These are phyloP conservation scores for Amphipyra berbera DNA, from an alignment of 2,888 invertebrate species.

Conservation along the genomic window DNA sequence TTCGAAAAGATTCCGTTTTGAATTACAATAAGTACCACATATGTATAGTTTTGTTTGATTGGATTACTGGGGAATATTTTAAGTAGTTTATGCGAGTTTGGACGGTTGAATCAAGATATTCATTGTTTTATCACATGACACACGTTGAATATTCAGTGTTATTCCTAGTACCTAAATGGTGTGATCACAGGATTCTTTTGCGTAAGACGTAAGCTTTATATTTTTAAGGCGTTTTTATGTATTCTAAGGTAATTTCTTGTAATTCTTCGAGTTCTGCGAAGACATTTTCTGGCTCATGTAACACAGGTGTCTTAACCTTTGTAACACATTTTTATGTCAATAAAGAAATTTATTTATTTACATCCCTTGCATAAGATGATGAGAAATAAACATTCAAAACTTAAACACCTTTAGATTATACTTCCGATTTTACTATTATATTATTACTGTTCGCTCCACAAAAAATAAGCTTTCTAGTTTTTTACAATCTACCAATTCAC, in stretches of 20 bases:
- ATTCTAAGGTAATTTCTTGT: slow-evolving; percentile 8
- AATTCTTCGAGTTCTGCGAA: background rate
- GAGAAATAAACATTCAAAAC: background rate
- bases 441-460: no score
- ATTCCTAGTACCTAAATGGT: slow-evolving; percentile 43
- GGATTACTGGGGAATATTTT: slow-evolving; percentile 34
- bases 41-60: slow-evolving; percentile 12
- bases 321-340: no score
- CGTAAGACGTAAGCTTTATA: slow-evolving; percentile 14
- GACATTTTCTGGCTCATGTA: no score
- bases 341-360: no score
- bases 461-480: no score
- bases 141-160: slow-evolving; percentile 43
- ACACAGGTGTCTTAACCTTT: no score
- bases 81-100: slow-evolving; percentile 28
- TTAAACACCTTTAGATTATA: no score
- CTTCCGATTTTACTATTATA: background rate
- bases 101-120: slow-evolving; percentile 26
- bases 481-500: slow-evolving; percentile 15
- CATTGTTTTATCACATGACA: slow-evolving; percentile 35
- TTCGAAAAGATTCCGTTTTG: slow-evolving; percentile 22
- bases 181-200: slow-evolving; percentile 28
- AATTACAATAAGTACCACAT: slow-evolving; percentile 37
- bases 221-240: slow-evolving; percentile 5
- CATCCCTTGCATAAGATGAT: background rate